phyloP scores from a whole-genome alignment of 2,113 vertebrate species.

The Dipodomys stephensi region DNA sequence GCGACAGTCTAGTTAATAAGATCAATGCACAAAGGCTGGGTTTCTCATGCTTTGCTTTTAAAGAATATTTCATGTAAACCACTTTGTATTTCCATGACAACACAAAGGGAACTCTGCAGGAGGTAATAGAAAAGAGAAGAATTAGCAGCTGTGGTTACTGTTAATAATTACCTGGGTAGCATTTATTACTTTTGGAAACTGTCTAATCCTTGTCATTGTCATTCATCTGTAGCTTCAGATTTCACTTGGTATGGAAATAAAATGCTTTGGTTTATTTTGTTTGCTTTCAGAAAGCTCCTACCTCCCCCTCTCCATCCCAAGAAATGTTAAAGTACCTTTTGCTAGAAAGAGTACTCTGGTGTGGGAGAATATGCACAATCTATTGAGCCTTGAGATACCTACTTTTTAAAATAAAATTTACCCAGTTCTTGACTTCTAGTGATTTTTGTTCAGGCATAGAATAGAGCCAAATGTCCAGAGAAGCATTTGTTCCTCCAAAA shows the following conservation, averaged over 20 bases:
- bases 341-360: background rate
- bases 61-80: conserved; percentile 51
- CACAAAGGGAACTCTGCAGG: conserved; percentile 51
- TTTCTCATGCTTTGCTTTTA: conserved; percentile 64
- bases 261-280: conserved; percentile 25
- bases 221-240: conserved; percentile 52
- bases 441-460: conserved; percentile 65
- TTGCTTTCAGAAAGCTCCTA: conserved; percentile 41
- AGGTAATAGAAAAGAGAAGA: conserved; percentile 67
- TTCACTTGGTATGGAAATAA: conserved; percentile 45
- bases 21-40: conserved; percentile 55
- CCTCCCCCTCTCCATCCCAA: background rate
- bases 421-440: conserved; percentile 38
- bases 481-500: conserved; percentile 72
- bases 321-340: conserved; percentile 5
- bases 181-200: conserved; percentile 63
- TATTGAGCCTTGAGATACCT: conserved; percentile 47
- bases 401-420: conserved; percentile 26
- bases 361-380: conserved; percentile 42
- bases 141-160: conserved; percentile 56
- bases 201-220: conserved; percentile 13
- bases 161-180: conserved; percentile 61
- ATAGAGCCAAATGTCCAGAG: conserved; percentile 67
- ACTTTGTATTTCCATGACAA: conserved; percentile 60
- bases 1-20: conserved; percentile 42